Evolutionary conservation across 2,888 invertebrate genomes (phyloP).

Genomic region (Nezara viridula): DNA sequence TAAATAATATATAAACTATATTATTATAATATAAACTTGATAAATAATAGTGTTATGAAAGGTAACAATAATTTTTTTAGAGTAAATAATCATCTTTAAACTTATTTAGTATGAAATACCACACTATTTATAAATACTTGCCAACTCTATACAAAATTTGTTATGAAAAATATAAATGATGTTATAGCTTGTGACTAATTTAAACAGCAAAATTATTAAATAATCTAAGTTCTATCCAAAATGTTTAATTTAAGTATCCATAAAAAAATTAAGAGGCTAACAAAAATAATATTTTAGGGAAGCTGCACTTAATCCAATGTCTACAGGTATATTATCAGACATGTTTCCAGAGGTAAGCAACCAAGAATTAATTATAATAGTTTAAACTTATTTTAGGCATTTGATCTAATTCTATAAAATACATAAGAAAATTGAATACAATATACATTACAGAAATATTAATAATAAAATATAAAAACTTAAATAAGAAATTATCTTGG

Average conservation of each 20-base stretch:
- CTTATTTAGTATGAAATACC: not conserved
- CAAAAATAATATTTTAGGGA: conserved; percentile 73
- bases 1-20: no score
- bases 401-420: not conserved
- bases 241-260: not conserved
- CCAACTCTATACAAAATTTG: not conserved
- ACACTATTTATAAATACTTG: not conserved
- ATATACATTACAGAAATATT: not conserved
- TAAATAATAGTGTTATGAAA: not conserved
- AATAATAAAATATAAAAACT: not conserved
- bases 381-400: not conserved
- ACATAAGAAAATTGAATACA: not conserved
- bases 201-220: not conserved
- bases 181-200: not conserved
- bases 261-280: not conserved
- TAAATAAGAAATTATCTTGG: not conserved
- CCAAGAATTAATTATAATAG: not conserved
- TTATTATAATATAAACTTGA: not conserved
- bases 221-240: not conserved
- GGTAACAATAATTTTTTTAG: not conserved
- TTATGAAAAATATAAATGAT: not conserved
- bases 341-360: conserved; percentile 67
- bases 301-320: conserved; percentile 88
- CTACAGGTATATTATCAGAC: conserved; percentile 75
- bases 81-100: not conserved